phyloP scores from a whole-genome alignment of 2,113 vertebrate species.

The Gulo gulo region DNA sequence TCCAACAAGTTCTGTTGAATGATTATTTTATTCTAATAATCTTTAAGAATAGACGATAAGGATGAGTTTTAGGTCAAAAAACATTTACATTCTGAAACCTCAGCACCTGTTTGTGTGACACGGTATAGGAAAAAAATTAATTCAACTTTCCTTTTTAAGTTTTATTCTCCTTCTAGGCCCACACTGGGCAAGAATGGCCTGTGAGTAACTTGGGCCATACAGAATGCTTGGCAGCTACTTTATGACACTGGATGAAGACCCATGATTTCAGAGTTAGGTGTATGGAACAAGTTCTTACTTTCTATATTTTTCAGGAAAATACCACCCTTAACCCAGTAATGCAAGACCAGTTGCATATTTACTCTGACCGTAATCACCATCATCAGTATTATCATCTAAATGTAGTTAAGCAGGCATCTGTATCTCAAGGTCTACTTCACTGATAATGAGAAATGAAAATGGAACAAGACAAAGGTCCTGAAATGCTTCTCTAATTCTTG shows the following conservation, averaged over 20 bases:
- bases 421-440: background rate
- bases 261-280: background rate
- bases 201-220: background rate
- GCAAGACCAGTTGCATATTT: background rate
- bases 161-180: background rate
- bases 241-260: background rate
- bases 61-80: background rate
- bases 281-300: background rate
- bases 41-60: conserved; percentile 3
- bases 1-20: background rate
- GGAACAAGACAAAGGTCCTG: background rate
- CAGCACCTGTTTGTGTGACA: background rate
- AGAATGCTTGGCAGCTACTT: background rate
- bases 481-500: conserved; percentile 18
- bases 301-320: background rate
- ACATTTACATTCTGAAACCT: background rate
- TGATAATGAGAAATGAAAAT: background rate
- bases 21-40: conserved; percentile 39
- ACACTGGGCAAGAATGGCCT: background rate
- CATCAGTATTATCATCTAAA: background rate
- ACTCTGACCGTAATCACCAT: background rate
- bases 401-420: background rate
- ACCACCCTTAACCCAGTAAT: background rate
- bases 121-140: background rate
- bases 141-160: background rate